A percentile compares a stretch with the other conserved stretches of the same genome.
Conservation (phyloP, 2,888 invertebrate species). For the Tiliacea aurago region DNA sequence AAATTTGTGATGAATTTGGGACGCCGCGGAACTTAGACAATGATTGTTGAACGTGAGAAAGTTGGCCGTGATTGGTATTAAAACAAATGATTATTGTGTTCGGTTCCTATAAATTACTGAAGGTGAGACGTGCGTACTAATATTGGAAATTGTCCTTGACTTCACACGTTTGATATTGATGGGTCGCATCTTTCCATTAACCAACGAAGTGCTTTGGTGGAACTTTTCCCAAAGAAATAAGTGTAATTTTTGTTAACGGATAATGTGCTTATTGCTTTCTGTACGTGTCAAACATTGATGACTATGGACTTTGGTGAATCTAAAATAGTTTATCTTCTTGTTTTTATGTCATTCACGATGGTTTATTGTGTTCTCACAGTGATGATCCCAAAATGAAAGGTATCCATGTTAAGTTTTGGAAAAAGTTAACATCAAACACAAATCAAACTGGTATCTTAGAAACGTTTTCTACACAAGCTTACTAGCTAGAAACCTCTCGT, state of each 20-base stretch:
- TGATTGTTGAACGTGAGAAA: slow-evolving; percentile 70
- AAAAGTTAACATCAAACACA: no score
- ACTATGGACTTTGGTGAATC: background rate
- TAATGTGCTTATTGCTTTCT: slow-evolving; percentile 18
- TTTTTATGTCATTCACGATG: background rate
- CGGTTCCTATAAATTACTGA: slow-evolving; percentile 32
- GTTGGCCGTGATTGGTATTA: slow-evolving; percentile 62
- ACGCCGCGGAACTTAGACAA: slow-evolving; percentile 49
- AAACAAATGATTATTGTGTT: slow-evolving; percentile 50
- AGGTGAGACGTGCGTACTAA: slow-evolving; percentile 31
- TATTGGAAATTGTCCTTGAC: slow-evolving; percentile 25
- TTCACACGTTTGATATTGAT: slow-evolving; percentile 36
- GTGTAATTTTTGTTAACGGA: background rate
- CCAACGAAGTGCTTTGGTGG: background rate
- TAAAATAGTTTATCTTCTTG: background rate
- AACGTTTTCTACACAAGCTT: background rate
- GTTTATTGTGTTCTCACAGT: background rate
- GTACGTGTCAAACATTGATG: background rate
- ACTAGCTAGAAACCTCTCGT: background rate
- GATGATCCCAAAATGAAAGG: background rate
- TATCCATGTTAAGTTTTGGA: background rate
- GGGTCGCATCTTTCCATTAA: slow-evolving; percentile 15
- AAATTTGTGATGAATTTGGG: slow-evolving; percentile 42
- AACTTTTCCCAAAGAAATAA: slow-evolving; percentile 1
- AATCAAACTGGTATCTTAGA: no score